Evolutionary conservation across 2,797 vertebrate species (phyloP).

Genomic region (Necrosyrtes monachus): DNA sequence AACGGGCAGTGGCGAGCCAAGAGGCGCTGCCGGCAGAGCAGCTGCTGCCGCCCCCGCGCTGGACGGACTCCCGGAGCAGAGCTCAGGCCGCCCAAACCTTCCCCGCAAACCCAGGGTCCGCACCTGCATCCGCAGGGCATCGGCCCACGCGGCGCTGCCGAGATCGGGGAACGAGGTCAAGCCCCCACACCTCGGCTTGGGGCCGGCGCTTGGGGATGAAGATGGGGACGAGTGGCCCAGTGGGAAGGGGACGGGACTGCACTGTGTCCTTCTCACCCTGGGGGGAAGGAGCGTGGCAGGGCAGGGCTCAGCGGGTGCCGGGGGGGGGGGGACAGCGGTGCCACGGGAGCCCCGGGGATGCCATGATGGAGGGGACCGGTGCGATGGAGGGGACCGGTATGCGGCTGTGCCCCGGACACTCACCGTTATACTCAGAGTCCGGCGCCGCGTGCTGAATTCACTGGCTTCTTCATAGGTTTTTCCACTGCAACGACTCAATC

Average conservation of each 20-base stretch:
- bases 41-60: not conserved
- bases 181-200: not conserved
- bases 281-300: rapidly evolving
- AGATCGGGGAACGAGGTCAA: not conserved
- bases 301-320: not conserved
- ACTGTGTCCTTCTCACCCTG: not conserved
- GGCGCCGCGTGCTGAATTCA: constrained; percentile 73
- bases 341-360: rapidly evolving
- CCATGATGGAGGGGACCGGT: rapidly evolving
- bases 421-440: constrained; percentile 86
- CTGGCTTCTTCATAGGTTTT: constrained; percentile 90
- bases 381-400: not conserved
- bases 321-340: rapidly evolving
- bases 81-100: not conserved
- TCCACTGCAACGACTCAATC: constrained; percentile 80
- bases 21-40: not conserved
- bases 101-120: not conserved
- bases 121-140: not conserved
- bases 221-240: not conserved
- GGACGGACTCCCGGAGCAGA: not conserved
- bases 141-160: rapidly evolving
- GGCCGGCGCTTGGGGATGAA: not conserved
- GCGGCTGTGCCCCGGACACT: constrained; percentile 47
- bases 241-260: rapidly evolving
- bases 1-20: not conserved